Evolutionary conservation across 2,797 vertebrate genomes (phyloP), one percentile per base, ranked within the genome.

Genomic region (Anolis apletophallus): DNA sequence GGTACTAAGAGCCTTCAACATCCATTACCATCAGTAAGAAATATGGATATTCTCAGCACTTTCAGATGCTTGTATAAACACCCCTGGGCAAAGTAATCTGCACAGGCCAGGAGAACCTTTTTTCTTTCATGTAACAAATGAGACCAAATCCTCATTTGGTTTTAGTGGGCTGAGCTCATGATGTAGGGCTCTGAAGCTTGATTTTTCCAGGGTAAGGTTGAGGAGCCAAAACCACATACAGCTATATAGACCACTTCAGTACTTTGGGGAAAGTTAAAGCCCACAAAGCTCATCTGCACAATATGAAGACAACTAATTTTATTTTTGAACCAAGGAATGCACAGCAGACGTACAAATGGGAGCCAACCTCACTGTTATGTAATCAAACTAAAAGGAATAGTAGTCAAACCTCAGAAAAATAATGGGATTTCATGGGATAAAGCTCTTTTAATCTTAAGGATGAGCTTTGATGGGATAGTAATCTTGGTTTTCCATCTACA

Each of bases 351-450:
- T 23, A n/a, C 17, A 76, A 67, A 84, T 67, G 73, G 59, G 57
- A 79, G 76, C 23, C 36, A 64, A 79, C 52, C 26, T 34, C 6
- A 32, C 67, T 7, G 54, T 78, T 76, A 87, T 77, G 10, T 83
- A 87, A 83, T 72, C 54, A 26, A 52, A 54, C 36, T 34, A 71
- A 40, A 83, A 14, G 64, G 36, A 71, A 54, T 34, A 80, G 14
- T 40, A 34, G 8, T 61, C 59, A 78, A 77, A 5, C 1, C 26
- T 32, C 11, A 59, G 52, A 34, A 79, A 40, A 21, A 64, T 34
- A 68, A 83, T 72, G 54, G 46, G 81, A 64, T 54, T 78, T 79
- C 29, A 64, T 55, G 23, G 40, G 23, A 68, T 78, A 83, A 83
- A 78, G 17, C 67, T 71, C 80, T 64, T n/a, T 78, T 52, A 64